A percentile compares a stretch with the other conserved stretches of the same genome.
phyloP scores from a whole-genome alignment of 2,797 vertebrate genomes.

The Ciconia nigra region DNA sequence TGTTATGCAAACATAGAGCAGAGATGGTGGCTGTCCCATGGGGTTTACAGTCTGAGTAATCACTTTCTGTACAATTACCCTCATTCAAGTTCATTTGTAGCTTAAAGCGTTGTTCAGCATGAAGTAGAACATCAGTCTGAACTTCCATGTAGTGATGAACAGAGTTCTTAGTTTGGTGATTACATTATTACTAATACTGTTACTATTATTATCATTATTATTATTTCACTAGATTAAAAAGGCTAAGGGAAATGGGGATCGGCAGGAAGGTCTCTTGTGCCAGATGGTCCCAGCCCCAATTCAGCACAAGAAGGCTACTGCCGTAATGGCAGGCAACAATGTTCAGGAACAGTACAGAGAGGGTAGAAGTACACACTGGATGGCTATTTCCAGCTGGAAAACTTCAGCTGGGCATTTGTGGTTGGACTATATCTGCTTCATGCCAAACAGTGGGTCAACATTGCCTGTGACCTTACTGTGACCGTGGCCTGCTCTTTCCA shows the following conservation, averaged over 20 bases:
- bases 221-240: background rate
- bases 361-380: background rate
- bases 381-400: background rate
- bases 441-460: background rate
- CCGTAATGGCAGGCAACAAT: background rate
- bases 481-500: background rate
- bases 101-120: background rate
- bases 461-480: background rate
- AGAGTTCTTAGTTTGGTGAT: background rate
- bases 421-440: background rate
- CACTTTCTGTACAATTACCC: background rate
- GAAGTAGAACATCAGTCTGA: background rate
- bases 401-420: background rate
- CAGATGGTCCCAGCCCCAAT: background rate
- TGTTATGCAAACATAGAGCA: conserved; percentile 28
- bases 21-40: conserved; percentile 23
- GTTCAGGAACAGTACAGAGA: background rate
- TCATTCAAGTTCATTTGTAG: conserved; percentile 15
- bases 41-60: background rate
- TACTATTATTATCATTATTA: background rate
- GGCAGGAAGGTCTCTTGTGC: background rate
- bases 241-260: background rate
- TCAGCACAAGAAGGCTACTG: background rate
- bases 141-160: background rate
- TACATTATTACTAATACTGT: background rate